Base-by-base conservation (phyloP, 2,113 vertebrate species). In the Nannospalax galili region DNA sequence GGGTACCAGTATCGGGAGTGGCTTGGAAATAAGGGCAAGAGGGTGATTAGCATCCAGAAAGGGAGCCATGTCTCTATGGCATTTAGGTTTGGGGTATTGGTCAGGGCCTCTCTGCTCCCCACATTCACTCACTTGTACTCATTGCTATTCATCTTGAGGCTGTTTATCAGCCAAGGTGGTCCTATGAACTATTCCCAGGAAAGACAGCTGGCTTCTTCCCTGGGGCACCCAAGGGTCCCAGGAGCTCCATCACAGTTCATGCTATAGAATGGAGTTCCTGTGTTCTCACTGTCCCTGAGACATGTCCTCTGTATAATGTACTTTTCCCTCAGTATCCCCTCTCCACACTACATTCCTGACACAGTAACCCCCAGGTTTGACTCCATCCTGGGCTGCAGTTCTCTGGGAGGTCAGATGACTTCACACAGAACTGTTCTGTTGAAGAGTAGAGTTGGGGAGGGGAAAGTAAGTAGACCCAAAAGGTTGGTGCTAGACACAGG, bases 291-390 rank as follows among this genome's bases (percentile, higher is more conserved):
- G 9, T 15, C 28, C 40, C 56, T 40, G 5, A 70, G 88, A 65
- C 12, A 35, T 1, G 14, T 2, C 7, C 10, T 16, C 52, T 28
- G 0, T 3, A 3, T 2, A 0, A 16, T 20, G 3, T 14, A 22
- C 32, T 58, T 42, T 52, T 73, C 7, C 52, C 14, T 24, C 45
- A 5, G 0, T 22, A 45, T 40, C 7, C 1, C 62, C 60, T 62
- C 22, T 45, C 40, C 16, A 24, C 26, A 35, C 45, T 2, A 1
- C 4, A 16, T 16, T 80, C 79, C 32, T 1, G 19, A 42, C 35
- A 1, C 5, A 42, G 8, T 64, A 60, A 14, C 4, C n/a, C 64
- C 37, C 3, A 1, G 10, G 8, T 24, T 5, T 2, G 5, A 28
- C 12, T 1, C 26, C 28, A 28, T 58, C 15, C 48, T 52, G 37